phyloP scores from a whole-genome alignment of 2,797 vertebrate species.

The Arrhamphus sclerolepis region DNA sequence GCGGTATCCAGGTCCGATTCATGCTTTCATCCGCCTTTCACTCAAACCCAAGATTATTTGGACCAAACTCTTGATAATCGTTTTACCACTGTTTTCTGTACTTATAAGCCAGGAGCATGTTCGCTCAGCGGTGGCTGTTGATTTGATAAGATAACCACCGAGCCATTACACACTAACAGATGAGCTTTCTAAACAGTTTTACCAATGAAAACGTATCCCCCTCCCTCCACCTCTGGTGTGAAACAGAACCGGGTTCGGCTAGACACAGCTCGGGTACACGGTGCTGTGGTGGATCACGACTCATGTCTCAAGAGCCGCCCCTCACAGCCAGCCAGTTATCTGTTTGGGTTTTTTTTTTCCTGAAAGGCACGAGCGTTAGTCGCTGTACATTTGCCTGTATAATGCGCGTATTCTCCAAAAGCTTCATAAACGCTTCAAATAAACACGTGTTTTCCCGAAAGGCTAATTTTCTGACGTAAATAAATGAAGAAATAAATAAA shows the following conservation, averaged over 20 bases:
- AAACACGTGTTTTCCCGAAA: not conserved
- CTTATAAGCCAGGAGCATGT: slow-evolving; percentile 33
- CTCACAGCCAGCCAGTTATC: not conserved
- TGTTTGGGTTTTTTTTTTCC: not conserved
- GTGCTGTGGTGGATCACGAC: slow-evolving; percentile 65
- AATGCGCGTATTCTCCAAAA: not conserved
- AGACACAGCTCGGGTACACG: slow-evolving; percentile 38
- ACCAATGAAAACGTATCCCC: not conserved
- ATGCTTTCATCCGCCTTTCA: not conserved
- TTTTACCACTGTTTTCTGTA: slow-evolving; percentile 42
- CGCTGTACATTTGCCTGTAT: not conserved
- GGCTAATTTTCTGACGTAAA: not conserved
- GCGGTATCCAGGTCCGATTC: slow-evolving; percentile 12
- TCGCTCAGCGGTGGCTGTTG: slow-evolving; percentile 2
- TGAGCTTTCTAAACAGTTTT: slow-evolving; percentile 21
- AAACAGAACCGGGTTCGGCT: slow-evolving; percentile 2
- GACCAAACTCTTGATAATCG: slow-evolving; percentile 26
- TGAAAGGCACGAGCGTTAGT: slow-evolving; percentile 1
- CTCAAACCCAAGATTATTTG: slow-evolving; percentile 32
- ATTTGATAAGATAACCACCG: slow-evolving; percentile 39
- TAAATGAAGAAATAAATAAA: not conserved
- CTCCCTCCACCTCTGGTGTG: not conserved
- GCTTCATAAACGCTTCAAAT: not conserved
- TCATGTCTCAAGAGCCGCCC: slow-evolving; percentile 64
- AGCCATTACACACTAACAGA: not conserved